A percentile compares a stretch with the other conserved stretches of the same genome.
phyloP scores from a whole-genome alignment of 2,797 vertebrate genomes.

The Sebastes taczanowskii region DNA sequence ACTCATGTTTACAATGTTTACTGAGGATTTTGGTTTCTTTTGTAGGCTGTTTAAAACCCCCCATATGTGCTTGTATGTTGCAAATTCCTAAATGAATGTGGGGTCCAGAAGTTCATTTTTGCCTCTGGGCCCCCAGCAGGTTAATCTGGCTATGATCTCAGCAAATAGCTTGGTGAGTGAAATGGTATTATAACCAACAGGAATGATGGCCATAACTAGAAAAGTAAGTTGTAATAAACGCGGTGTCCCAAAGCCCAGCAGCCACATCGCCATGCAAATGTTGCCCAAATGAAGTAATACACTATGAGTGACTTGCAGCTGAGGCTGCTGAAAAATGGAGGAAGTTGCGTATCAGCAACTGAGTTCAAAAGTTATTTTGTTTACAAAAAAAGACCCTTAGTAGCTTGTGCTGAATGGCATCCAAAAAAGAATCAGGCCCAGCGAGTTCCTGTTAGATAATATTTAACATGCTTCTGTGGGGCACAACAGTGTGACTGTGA shows the following conservation, averaged over 20 bases:
- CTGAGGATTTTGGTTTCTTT: too few relatives aligned
- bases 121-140: not conserved
- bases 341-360: not conserved
- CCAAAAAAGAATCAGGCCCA: not conserved
- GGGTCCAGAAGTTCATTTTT: not conserved
- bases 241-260: not conserved
- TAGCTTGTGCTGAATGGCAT: not conserved
- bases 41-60: not conserved
- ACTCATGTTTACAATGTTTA: too few relatives aligned
- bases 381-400: not conserved
- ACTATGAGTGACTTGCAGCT: not conserved
- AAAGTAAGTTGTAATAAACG: not conserved
- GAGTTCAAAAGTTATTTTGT: not conserved
- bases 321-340: not conserved
- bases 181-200: not conserved
- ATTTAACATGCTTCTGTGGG: slow-evolving; percentile 39
- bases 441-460: slow-evolving; percentile 26
- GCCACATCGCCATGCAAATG: not conserved
- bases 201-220: not conserved
- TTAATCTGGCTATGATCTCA: not conserved
- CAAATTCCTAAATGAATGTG: not conserved
- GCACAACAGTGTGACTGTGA: slow-evolving; percentile 10
- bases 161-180: not conserved
- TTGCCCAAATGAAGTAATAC: not conserved
- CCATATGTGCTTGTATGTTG: not conserved